phyloP scores from a whole-genome alignment of 2,113 vertebrate genomes.

The Mus spicilegus region DNA sequence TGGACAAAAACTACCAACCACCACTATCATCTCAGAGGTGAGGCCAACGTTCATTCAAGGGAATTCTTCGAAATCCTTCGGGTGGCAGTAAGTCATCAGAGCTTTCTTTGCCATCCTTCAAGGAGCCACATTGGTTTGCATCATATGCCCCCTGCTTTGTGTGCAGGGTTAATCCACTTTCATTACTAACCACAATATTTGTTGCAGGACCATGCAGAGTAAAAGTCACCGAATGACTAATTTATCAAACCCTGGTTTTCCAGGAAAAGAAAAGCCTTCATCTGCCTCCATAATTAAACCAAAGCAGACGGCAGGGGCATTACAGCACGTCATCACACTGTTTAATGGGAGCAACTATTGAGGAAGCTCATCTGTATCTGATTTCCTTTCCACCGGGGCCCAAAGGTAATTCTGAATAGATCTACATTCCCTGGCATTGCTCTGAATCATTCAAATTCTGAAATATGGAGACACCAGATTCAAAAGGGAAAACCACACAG shows the following conservation, averaged over 20 bases:
- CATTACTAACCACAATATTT: slow-evolving; percentile 33
- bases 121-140: neutral
- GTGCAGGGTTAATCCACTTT: slow-evolving; percentile 25
- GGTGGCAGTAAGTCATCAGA: neutral
- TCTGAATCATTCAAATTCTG: slow-evolving; percentile 54
- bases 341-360: slow-evolving; percentile 30
- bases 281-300: slow-evolving; percentile 60
- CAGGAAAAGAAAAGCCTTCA: slow-evolving; percentile 46
- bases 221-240: slow-evolving; percentile 23
- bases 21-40: neutral
- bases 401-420: slow-evolving; percentile 50
- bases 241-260: slow-evolving; percentile 31
- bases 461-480: slow-evolving; percentile 50
- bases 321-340: slow-evolving; percentile 44
- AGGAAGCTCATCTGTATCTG: slow-evolving; percentile 73
- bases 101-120: neutral
- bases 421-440: slow-evolving; percentile 17
- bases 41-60: too few species aligned
- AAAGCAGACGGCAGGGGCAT: slow-evolving; percentile 70
- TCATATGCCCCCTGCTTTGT: neutral
- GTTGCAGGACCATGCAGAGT: neutral
- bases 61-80: neutral
- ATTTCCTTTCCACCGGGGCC: slow-evolving; percentile 70
- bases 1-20: neutral
- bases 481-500: slow-evolving; percentile 68